phyloP scores from a whole-genome alignment of 1,140 invertebrate species.

The Aphelenchoides besseyi region DNA sequence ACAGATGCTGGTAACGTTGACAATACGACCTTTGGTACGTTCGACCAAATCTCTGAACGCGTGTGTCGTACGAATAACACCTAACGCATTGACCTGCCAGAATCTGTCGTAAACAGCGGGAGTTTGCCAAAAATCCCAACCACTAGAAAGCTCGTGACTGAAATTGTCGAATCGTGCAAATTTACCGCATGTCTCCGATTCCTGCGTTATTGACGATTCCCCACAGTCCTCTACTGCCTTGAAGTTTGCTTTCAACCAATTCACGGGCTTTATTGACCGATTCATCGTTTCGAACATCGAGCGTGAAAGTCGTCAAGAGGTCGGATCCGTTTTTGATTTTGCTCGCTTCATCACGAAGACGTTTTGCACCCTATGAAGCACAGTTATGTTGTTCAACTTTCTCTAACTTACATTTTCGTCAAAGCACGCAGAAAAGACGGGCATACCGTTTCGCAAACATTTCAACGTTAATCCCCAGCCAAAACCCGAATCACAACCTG shows the following conservation, averaged over 20 bases:
- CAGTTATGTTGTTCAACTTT: conserved; percentile 17
- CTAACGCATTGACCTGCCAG: conserved; percentile 27
- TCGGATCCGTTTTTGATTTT: conserved; percentile 19
- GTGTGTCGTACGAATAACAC: conserved; percentile 22
- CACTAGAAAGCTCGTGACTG: too few relatives aligned
- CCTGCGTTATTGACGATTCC: conserved; percentile 29
- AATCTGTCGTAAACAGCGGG: conserved; percentile 27
- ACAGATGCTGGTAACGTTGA: conserved; percentile 17
- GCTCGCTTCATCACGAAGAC: conserved; percentile 18
- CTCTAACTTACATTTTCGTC: conserved; percentile 21
- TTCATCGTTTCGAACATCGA: conserved; percentile 29
- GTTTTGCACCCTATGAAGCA: conserved; percentile 19
- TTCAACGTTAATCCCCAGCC: conserved; percentile 28
- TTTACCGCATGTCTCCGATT: conserved; percentile 23
- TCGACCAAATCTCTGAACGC: conserved; percentile 28
- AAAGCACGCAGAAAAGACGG: conserved; percentile 26
- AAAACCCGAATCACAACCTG: conserved; percentile 27
- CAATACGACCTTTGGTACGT: conserved; percentile 21
- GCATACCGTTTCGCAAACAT: conserved; percentile 18
- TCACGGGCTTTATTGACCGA: conserved; percentile 25
- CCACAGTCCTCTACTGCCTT: conserved; percentile 19
- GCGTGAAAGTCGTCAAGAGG: conserved; percentile 19
- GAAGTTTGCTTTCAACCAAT: conserved; percentile 25
- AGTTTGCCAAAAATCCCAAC: conserved; percentile 31
- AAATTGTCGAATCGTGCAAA: too few relatives aligned